These are phyloP conservation scores for Cryptophagus acutangulus DNA, from an alignment of 2,888 invertebrate species.

Conservation along the genomic window DNA sequence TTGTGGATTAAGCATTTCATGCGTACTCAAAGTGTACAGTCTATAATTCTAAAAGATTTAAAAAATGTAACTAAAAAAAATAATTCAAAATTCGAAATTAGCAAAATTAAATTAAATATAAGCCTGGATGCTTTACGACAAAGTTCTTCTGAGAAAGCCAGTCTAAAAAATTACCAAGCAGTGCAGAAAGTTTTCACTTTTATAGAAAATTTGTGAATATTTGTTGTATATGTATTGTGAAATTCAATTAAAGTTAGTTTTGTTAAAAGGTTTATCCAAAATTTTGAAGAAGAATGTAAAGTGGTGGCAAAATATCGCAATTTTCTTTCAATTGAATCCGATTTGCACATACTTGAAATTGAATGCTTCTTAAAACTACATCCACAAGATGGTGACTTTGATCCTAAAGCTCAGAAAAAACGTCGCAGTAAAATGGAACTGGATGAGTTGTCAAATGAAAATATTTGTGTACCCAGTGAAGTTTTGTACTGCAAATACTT, in stretches of 20 bases:
- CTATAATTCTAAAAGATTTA: conserved; percentile 30
- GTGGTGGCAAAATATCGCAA: conserved; percentile 28
- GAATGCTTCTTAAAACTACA: conserved; percentile 29
- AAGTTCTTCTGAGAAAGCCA: conserved; percentile 23
- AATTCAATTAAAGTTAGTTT: too few relatives aligned
- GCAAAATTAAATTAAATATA: conserved; percentile 29
- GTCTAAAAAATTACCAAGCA: background rate
- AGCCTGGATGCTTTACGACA: conserved; percentile 35
- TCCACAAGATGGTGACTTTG: conserved; percentile 28
- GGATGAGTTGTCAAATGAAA: conserved; percentile 24
- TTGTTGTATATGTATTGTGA: too few relatives aligned
- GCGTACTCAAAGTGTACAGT: conserved; percentile 28
- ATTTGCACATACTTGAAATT: conserved; percentile 33
- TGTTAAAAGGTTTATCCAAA: conserved; percentile 20
- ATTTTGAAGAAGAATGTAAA: conserved; percentile 26
- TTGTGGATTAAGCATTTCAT: conserved; percentile 37
- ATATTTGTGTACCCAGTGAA: conserved; percentile 28
- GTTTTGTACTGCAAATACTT: conserved; percentile 34
- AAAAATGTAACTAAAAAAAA: conserved; percentile 26
- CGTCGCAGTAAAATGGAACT: conserved; percentile 27
- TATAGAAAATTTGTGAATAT: background rate
- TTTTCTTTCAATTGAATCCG: conserved; percentile 24
- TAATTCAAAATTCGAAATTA: conserved; percentile 8
- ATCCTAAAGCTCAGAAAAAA: conserved; percentile 30
- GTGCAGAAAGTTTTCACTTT: background rate